phyloP scores from a whole-genome alignment of 2,888 invertebrate species.

The Melinaea menophilus region DNA sequence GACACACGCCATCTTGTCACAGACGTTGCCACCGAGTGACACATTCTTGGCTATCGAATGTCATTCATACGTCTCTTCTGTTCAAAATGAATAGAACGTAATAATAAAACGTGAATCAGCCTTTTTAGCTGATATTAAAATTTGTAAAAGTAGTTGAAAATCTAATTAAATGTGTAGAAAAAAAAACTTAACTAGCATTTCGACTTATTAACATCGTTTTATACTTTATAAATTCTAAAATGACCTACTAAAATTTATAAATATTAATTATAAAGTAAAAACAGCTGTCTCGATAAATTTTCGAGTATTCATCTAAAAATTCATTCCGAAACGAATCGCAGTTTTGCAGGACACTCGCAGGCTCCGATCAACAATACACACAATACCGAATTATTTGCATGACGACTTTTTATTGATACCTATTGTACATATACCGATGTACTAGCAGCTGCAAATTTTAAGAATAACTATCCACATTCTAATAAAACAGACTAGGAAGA shows the following conservation, averaged over 20 bases:
- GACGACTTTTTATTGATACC: constrained; percentile 71
- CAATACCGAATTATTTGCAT: constrained; percentile 75
- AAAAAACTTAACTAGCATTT: too few relatives aligned
- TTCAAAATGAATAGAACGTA: constrained; percentile 48
- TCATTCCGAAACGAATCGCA: constrained; percentile 61
- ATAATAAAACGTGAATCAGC: constrained; percentile 55
- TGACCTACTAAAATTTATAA: too few relatives aligned
- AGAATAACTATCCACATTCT: neutral
- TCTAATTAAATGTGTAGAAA: constrained; percentile 1
- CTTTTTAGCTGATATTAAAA: constrained; percentile 20
- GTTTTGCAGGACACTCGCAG: constrained; percentile 62
- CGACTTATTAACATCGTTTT: too few relatives aligned
- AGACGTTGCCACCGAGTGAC: constrained; percentile 48
- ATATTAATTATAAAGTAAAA: constrained; percentile 13
- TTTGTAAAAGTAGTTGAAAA: neutral
- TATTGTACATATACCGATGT: constrained; percentile 51
- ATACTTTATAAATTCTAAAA: too few relatives aligned
- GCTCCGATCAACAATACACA: constrained; percentile 57
- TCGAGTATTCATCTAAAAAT: constrained; percentile 56
- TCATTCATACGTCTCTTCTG: constrained; percentile 51
- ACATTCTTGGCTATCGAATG: constrained; percentile 44
- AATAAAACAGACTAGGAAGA: neutral
- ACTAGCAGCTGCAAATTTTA: constrained; percentile 57
- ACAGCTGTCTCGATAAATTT: constrained; percentile 59
- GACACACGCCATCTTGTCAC: constrained; percentile 64